Evolutionary conservation across 1,140 invertebrate genomes (phyloP), one percentile per base, ranked within the genome.

Genomic region (Habropoda laboriosa): DNA sequence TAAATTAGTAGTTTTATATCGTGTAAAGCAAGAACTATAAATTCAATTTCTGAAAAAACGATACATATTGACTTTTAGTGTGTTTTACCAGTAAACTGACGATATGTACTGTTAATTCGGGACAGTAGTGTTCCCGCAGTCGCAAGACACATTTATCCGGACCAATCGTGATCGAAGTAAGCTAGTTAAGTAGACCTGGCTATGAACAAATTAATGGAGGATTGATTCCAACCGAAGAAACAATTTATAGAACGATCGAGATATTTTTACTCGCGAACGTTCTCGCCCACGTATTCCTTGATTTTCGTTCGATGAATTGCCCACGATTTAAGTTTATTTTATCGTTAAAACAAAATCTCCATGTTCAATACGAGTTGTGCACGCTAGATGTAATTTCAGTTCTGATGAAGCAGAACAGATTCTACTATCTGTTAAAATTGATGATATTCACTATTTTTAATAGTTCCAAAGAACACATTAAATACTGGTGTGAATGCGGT

Each of bases 221-320:
- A 21, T 60, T 27, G 55, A 78, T 78, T 78, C 75, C n/a, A n/a
- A 51, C 55, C 35, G 21, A 60, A 42, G 32, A 77, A 60, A 71
- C 55, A 78, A 71, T 71, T 71, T 71, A 78, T 71, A 71, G 66
- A 78, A 78, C 66, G 66, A 77, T 70, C 55, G n/a, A 47, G 38
- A 21, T 78, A 78, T 78, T 78, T 78, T 71, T 78, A 71, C 42
- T 27, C 45, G 42, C 27, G 27, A 30, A 67, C 49, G 30, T 18
- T 12, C 24, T 5, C 66, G 64, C 75, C 64, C 75, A 58, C 64
- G 66, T 24, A 53, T 58, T 47, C 24, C 40, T 38, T 10, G 75
- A 16, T 49, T 77, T 58, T 61, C n/a, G 6, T 45, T 77, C 13
- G n/a, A 61, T 42, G 10, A 24, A 71, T 60, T 38, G 38, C 6